Evolutionary conservation across 2,113 vertebrate species (phyloP), one percentile per base, ranked within the genome.

Genomic region (Lethenteron camtschaticum): DNA sequence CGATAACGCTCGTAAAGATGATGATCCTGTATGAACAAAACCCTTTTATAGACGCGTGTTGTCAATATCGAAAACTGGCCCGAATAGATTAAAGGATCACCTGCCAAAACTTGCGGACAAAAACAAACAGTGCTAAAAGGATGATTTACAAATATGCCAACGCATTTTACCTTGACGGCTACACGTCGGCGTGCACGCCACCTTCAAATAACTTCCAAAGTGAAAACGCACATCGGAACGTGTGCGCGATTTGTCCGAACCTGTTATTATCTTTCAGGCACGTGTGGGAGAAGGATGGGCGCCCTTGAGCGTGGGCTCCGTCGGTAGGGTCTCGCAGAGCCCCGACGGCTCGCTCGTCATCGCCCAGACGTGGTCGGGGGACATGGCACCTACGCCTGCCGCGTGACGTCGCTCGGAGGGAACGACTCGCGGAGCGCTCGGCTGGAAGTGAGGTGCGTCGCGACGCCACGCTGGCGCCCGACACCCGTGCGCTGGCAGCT

Each of bases 311-410:
- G 66, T 78, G 1, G 87, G 85, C 68, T 81, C 77, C 2, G 76
- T 81, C 60, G 86, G 87, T 0, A 83, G 94, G 60, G 75, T 95
- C 76, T 83, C 82, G 0, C 76, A 90, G 77, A 88, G 94, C 0
- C 76, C 75, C 3, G 79, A 76, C 1, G 90, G 91, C 70, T 85
- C 91, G 10, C 82, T 97, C 71, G 87, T 95, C 79, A 89, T 97
- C 81, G 86, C 88, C n/a, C 94, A 97, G 75, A 96, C 94, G 1
- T 97, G 91, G 94, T 96, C 94, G 0, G 94, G 94, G 0, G 94
- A 97, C 79, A 95, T 95, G 94, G 89, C 74, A 92, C 84, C 0
- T 97, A 97, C 81, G 91, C 88, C 57, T 97, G 94, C 81, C 79
- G 83, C 4, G 88, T 96, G 73, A 78, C 87, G 16, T 96, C 94